Evolutionary conservation across 2,113 vertebrate species (phyloP).

Genomic region (Sinocyclocheilus maitianheensis): DNA sequence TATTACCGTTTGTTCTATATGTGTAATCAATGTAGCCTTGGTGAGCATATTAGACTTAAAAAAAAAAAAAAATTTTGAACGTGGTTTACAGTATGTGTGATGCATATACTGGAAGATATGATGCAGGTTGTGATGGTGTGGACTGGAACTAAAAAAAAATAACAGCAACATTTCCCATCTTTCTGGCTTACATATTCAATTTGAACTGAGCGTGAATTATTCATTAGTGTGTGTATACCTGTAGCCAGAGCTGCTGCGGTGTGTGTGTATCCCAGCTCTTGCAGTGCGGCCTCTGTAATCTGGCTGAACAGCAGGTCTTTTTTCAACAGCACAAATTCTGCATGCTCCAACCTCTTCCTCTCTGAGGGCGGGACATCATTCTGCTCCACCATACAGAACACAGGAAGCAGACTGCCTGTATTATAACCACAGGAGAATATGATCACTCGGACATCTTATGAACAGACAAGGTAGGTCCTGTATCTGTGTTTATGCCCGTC

Average conservation of each 20-base stretch:
- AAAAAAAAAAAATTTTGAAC: not conserved
- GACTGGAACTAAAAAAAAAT: too few relatives aligned
- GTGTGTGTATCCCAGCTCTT: slow-evolving; percentile 95
- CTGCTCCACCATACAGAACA: slow-evolving; percentile 97
- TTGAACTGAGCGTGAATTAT: slow-evolving; percentile 19
- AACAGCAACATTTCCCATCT: not conserved
- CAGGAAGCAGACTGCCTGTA: slow-evolving; percentile 94
- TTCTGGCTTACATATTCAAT: slow-evolving; percentile 12
- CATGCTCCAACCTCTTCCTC: slow-evolving; percentile 90
- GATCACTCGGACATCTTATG: slow-evolving; percentile 14
- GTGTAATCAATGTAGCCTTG: not conserved
- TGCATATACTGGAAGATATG: not conserved
- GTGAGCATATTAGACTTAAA: not conserved
- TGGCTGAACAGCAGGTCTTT: slow-evolving; percentile 98
- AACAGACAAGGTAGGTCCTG: not conserved
- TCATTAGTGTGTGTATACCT: slow-evolving; percentile 69
- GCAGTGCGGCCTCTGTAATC: slow-evolving; percentile 94
- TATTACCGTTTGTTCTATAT: not conserved
- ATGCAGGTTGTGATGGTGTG: too few relatives aligned
- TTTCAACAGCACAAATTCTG: slow-evolving; percentile 95
- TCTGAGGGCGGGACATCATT: slow-evolving; percentile 86
- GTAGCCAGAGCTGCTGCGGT: slow-evolving; percentile 96
- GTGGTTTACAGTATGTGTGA: not conserved
- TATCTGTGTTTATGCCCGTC: not conserved
- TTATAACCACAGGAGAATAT: slow-evolving; percentile 10